A percentile compares a stretch with the other conserved stretches of the same genome.
Evolutionary conservation across 1,140 invertebrate species (phyloP).

Genomic region (Eueides isabella): DNA sequence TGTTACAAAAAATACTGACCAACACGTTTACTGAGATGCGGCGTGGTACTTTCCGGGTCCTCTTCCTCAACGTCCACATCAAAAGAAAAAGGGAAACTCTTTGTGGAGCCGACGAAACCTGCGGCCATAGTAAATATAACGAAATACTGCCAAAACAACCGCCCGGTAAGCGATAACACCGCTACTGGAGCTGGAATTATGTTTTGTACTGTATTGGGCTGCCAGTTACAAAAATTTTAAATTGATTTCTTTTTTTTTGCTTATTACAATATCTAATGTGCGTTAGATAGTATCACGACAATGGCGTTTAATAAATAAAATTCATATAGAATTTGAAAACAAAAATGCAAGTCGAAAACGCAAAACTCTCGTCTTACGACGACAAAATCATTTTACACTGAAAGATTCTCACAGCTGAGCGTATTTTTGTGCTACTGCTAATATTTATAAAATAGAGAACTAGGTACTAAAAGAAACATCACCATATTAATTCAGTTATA

Average conservation of each 20-base stretch:
- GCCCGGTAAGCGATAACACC: constrained; percentile 11
- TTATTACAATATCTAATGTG: not conserved
- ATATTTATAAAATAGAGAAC: too few relatives aligned
- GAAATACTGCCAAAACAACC: constrained; percentile 19
- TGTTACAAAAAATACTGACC: constrained; percentile 50
- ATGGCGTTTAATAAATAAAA: too few relatives aligned
- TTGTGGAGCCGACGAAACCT: constrained; percentile 76
- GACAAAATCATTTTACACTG: too few relatives aligned
- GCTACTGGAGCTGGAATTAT: constrained; percentile 18
- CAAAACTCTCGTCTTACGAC: too few relatives aligned
- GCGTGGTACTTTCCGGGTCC: constrained; percentile 56
- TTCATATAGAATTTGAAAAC: too few relatives aligned
- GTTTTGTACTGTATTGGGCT: not conserved
- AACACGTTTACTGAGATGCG: constrained; percentile 65
- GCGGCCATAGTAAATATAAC: constrained; percentile 60
- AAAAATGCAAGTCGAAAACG: too few relatives aligned
- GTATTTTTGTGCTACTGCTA: too few relatives aligned
- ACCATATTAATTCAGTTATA: too few relatives aligned
- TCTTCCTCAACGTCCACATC: constrained; percentile 77
- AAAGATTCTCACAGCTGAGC: too few relatives aligned
- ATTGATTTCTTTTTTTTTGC: not conserved
- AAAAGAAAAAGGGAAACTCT: constrained; percentile 79
- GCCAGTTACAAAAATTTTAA: not conserved
- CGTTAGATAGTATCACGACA: not conserved
- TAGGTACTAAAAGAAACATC: too few relatives aligned